Evolutionary conservation across 2,888 invertebrate genomes (phyloP).

Genomic region (Erebia ligea): DNA sequence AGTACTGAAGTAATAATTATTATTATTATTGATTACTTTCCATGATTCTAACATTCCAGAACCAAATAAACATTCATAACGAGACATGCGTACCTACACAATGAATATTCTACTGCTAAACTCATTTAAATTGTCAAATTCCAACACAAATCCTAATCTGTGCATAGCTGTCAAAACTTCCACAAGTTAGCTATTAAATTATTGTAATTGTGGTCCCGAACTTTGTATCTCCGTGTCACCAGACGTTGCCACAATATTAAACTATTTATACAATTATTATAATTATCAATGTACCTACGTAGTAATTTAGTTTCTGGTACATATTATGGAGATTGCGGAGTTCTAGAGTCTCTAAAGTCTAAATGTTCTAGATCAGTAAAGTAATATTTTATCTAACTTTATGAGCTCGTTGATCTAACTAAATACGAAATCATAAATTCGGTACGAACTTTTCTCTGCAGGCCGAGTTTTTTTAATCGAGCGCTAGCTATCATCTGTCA

Average conservation of each 20-base stretch:
- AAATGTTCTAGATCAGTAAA: too few relatives aligned
- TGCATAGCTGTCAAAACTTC: slow-evolving; percentile 56
- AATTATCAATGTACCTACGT: slow-evolving; percentile 44
- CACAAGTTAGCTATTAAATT: slow-evolving; percentile 62
- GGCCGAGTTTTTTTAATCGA: too few relatives aligned
- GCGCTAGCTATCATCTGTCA: too few relatives aligned
- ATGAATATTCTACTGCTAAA: slow-evolving; percentile 20
- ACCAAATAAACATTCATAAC: not conserved
- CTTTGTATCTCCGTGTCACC: slow-evolving; percentile 64
- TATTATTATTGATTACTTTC: not conserved
- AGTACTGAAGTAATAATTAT: not conserved
- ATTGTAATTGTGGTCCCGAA: slow-evolving; percentile 64
- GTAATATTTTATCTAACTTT: too few relatives aligned
- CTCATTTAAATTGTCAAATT: slow-evolving; percentile 49
- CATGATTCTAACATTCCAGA: not conserved
- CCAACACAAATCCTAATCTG: slow-evolving; percentile 57
- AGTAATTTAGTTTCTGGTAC: slow-evolving; percentile 26
- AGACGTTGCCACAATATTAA: slow-evolving; percentile 60
- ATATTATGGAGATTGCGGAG: not conserved
- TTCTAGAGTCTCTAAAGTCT: not conserved
- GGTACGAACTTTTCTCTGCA: not conserved
- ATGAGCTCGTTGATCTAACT: not conserved
- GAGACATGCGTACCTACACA: slow-evolving; percentile 6
- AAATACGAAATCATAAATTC: not conserved
- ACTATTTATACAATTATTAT: slow-evolving; percentile 53